A percentile compares a stretch with the other conserved stretches of the same genome.
These are phyloP conservation scores for Neoaliturus tenellus DNA, from an alignment of 2,888 invertebrate genomes.

Conservation along the genomic window DNA sequence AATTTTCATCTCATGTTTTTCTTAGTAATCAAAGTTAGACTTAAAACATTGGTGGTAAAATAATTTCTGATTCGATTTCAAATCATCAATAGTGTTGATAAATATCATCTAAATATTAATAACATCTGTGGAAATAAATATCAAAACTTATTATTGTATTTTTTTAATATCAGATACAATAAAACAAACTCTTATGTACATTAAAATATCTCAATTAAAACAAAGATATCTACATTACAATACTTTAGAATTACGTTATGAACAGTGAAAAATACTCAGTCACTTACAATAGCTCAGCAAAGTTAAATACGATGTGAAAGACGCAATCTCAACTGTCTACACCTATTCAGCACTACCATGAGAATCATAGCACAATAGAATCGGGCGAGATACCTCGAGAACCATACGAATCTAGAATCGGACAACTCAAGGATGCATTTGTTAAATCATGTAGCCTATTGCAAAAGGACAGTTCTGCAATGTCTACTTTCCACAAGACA, in stretches of 20 bases:
- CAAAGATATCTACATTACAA: conserved; percentile 38
- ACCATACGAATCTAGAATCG: not conserved
- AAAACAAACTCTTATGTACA: conserved; percentile 38
- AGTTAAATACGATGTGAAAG: conserved; percentile 16
- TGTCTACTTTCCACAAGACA: not conserved
- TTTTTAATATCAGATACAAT: conserved; percentile 36
- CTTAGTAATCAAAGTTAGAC: no score
- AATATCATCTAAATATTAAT: no score
- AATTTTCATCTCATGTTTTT: no score
- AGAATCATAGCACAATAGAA: not conserved
- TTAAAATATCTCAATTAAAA: conserved; percentile 36
- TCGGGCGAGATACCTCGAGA: not conserved
- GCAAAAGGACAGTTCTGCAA: not conserved
- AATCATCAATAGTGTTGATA: no score
- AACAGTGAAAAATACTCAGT: conserved; percentile 47
- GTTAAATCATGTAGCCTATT: not conserved
- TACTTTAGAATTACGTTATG: conserved; percentile 47
- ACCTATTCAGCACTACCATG: conserved; percentile 6
- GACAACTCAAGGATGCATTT: not conserved
- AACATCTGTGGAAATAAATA: not conserved
- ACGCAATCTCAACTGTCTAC: conserved; percentile 15
- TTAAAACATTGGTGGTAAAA: no score
- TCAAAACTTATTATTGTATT: not conserved
- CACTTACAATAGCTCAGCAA: conserved; percentile 40
- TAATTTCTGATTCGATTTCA: no score